Conservation (phyloP, 35 echinoderm and acorn worm genomes). For the Anneissia japonica region DNA sequence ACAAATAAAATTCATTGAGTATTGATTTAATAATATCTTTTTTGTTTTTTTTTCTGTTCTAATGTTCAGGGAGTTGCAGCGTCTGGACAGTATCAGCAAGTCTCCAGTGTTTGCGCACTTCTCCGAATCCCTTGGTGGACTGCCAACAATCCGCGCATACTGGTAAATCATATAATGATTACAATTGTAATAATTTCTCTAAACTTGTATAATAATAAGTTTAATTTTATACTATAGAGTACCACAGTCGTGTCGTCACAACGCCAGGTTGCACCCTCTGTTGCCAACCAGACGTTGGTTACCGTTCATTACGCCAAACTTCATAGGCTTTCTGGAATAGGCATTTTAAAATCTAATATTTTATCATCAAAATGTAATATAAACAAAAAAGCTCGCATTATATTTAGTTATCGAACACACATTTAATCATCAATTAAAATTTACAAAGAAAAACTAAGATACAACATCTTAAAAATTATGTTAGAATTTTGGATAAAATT, state of each 20-base stretch:
- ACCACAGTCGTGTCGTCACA: neutral
- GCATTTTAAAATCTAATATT: neutral
- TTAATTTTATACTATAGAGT: neutral
- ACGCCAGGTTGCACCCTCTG: neutral
- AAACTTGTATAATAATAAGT: neutral
- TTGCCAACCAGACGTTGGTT: neutral
- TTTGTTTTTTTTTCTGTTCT: too few relatives aligned
- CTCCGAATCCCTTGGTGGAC: conserved; percentile 74
- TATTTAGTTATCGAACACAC: too few relatives aligned
- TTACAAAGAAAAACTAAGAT: too few relatives aligned
- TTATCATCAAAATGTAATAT: too few relatives aligned
- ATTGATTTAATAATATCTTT: too few relatives aligned
- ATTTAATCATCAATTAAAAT: too few relatives aligned
- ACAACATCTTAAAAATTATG: too few relatives aligned
- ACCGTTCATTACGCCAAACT: neutral
- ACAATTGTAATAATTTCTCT: neutral
- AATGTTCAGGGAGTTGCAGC: conserved; percentile 57
- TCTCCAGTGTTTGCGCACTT: conserved; percentile 88
- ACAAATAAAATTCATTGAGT: too few relatives aligned
- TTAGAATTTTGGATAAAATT: too few relatives aligned
- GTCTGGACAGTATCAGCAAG: conserved; percentile 80
- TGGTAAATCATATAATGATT: conserved; percentile 27
- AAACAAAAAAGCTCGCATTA: too few relatives aligned
- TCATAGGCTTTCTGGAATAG: neutral
- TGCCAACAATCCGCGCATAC: conserved; percentile 72